Percentiles rank a stretch among this genome's conserved stretches.
These are phyloP conservation scores for Pollimyrus isidori DNA, from an alignment of 2,113 vertebrate species.

Conservation along the genomic window DNA sequence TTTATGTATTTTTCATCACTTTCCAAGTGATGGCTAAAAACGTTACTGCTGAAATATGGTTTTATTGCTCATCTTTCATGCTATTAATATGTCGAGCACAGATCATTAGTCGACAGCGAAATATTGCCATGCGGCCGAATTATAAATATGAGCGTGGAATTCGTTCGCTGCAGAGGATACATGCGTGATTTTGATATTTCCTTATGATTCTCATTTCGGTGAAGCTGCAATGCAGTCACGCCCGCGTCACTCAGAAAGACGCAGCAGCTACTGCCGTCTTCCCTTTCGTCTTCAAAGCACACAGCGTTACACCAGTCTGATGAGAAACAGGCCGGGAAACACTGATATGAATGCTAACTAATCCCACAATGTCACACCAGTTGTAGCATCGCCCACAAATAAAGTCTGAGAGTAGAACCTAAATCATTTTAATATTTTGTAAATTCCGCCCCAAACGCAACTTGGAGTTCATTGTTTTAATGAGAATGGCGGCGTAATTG, in stretches of 20 bases:
- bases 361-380: not conserved
- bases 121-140: not conserved
- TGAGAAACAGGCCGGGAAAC: not conserved
- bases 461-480: not conserved
- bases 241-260: not conserved
- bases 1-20: not conserved
- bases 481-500: not conserved
- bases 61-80: not conserved
- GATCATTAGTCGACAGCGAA: not conserved
- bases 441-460: not conserved
- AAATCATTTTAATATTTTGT: constrained; percentile 3
- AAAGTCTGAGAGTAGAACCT: not conserved
- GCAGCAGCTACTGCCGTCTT: not conserved
- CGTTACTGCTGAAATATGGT: not conserved
- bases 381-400: not conserved
- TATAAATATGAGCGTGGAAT: not conserved
- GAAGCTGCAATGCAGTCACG: not conserved
- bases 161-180: not conserved
- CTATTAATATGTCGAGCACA: constrained; percentile 7
- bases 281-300: constrained; percentile 4
- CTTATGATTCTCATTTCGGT: not conserved
- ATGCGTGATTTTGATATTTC: not conserved
- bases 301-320: not conserved
- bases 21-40: not conserved
- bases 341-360: not conserved